These are phyloP conservation scores for Acrocyrtus sp. DNA, from an alignment of 2,888 invertebrate genomes.

Conservation along the genomic window DNA sequence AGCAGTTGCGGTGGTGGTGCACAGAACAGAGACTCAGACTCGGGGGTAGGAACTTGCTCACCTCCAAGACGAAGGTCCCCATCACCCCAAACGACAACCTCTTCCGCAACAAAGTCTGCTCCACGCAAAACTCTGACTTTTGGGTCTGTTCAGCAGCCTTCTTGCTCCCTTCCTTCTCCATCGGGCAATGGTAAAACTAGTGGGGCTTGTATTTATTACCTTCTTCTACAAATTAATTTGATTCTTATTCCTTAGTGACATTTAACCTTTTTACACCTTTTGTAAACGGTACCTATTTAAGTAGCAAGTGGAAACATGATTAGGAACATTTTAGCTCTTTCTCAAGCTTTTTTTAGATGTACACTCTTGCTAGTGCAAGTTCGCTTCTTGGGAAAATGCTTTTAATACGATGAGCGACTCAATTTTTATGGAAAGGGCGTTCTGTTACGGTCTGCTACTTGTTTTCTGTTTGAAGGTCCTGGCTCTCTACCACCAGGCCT, in stretches of 20 bases:
- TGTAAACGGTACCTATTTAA: too few relatives aligned
- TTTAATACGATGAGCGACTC: too few relatives aligned
- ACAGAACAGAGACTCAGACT: conserved; percentile 59
- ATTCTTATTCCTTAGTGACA: too few relatives aligned
- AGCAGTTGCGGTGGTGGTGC: conserved; percentile 49
- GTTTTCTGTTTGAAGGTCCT: conserved; percentile 71
- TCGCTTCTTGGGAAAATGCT: too few relatives aligned
- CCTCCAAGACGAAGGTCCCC: conserved; percentile 57
- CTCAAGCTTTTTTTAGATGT: too few relatives aligned
- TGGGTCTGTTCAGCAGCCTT: conserved; percentile 47
- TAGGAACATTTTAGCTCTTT: too few relatives aligned
- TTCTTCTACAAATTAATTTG: too few relatives aligned
- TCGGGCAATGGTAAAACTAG: conserved; percentile 60
- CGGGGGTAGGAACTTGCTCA: conserved; percentile 62
- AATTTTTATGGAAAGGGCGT: too few relatives aligned
- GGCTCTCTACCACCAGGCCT: conserved; percentile 81
- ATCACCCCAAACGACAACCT: conserved; percentile 49
- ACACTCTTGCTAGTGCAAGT: too few relatives aligned
- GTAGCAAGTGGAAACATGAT: too few relatives aligned
- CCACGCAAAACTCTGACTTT: conserved; percentile 18
- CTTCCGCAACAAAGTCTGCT: background rate
- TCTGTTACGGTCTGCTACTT: too few relatives aligned
- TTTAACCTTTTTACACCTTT: too few relatives aligned
- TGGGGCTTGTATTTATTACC: conserved; percentile 49
- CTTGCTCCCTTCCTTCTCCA: conserved; percentile 62